Percentiles rank a stretch among this genome's conserved stretches.
Conservation (phyloP, 2,113 vertebrate genomes). For the Tupaia chinensis region DNA sequence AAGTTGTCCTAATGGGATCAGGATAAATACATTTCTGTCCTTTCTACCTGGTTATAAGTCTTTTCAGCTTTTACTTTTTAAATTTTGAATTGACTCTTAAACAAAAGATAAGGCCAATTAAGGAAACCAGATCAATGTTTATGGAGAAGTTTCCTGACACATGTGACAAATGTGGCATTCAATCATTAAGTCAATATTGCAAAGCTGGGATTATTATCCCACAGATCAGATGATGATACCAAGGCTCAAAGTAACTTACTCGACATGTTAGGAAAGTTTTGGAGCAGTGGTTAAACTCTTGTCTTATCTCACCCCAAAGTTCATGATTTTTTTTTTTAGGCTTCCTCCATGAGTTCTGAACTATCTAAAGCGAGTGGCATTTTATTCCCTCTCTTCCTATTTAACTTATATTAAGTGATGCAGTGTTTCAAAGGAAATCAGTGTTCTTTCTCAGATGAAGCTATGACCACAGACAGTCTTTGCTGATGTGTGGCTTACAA, state of each 20-base stretch:
- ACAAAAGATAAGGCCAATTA: neutral
- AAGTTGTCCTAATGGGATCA: neutral
- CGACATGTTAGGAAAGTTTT: neutral
- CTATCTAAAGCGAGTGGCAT: neutral
- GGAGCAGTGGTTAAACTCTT: neutral
- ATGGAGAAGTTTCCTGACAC: neutral
- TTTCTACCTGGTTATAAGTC: neutral
- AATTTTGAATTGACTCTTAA: neutral
- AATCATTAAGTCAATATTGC: neutral
- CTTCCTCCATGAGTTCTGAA: neutral
- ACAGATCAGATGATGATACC: neutral
- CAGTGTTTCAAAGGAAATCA: neutral
- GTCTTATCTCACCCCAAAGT: neutral
- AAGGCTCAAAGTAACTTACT: neutral
- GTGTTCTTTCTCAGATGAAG: neutral
- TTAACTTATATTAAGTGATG: neutral
- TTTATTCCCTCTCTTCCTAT: neutral
- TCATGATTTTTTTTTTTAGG: neutral
- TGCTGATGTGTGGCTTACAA: neutral
- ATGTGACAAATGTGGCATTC: neutral
- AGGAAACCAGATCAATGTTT: neutral
- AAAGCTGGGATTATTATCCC: neutral
- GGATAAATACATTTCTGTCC: neutral
- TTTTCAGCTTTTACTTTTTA: constrained; percentile 38
- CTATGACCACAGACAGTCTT: neutral